Evolutionary conservation across 2,113 vertebrate species (phyloP).

Genomic region (Ptilorrhoa leucosticta): DNA sequence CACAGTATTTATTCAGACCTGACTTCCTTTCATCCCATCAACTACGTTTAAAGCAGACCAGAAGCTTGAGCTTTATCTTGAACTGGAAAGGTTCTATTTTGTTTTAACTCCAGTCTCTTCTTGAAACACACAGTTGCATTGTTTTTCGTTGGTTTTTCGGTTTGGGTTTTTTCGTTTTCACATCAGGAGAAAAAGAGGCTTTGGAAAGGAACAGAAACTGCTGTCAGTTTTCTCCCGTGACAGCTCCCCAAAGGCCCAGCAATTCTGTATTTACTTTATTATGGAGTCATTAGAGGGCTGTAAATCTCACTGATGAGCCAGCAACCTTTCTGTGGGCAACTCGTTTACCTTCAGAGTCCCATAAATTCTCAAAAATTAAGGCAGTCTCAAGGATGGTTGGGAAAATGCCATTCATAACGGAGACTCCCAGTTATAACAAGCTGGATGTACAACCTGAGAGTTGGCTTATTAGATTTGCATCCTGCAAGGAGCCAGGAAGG

Average conservation of each 20-base stretch:
- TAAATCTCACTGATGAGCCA: constrained; percentile 33
- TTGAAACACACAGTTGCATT: background rate
- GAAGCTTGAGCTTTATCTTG: background rate
- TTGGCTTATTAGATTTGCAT: background rate
- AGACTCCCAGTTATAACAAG: background rate
- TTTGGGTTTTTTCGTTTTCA: background rate
- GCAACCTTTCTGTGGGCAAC: background rate
- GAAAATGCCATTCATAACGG: background rate
- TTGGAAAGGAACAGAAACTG: background rate
- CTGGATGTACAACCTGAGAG: background rate
- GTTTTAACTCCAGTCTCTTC: background rate
- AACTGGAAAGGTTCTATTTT: background rate
- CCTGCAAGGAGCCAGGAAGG: background rate
- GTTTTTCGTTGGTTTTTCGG: background rate
- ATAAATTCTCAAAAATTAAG: background rate
- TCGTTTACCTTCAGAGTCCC: background rate
- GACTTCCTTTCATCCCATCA: background rate
- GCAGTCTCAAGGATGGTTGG: background rate
- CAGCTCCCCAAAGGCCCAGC: background rate
- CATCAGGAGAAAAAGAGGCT: background rate
- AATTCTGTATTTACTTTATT: background rate
- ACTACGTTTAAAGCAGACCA: accelerated
- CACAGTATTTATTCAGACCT: background rate
- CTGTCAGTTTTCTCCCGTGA: background rate
- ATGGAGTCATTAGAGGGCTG: background rate